Conservation (phyloP, 2,888 invertebrate species). For the Heliothis peltigera region DNA sequence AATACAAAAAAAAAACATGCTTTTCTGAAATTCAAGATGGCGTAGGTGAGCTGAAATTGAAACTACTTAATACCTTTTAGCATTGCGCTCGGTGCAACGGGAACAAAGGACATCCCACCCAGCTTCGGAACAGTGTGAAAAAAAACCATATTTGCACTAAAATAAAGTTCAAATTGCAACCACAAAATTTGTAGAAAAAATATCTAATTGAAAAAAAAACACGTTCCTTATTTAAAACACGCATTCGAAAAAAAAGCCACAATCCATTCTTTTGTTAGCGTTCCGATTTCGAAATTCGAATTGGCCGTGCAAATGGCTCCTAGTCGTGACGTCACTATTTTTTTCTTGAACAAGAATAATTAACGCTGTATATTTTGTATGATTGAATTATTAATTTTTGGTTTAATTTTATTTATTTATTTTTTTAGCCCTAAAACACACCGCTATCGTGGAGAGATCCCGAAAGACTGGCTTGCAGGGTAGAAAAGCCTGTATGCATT, state of each 20-base stretch:
- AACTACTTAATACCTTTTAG: conserved; percentile 60
- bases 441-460: conserved; percentile 72
- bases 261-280: conserved; percentile 62
- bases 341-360: conserved; percentile 26
- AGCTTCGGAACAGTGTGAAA: conserved; percentile 9
- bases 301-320: conserved; percentile 7
- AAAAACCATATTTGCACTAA: conserved; percentile 32
- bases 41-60: conserved; percentile 45
- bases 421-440: conserved; percentile 60
- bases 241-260: conserved; percentile 61
- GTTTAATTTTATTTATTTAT: conserved; percentile 67
- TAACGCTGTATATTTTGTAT: conserved; percentile 38
- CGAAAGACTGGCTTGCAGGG: conserved; percentile 85
- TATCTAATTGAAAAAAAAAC: not conserved
- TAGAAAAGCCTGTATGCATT: conserved; percentile 84
- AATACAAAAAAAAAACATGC: conserved; percentile 25
- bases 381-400: conserved; percentile 56
- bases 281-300: conserved; percentile 35
- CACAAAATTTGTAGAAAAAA: conserved; percentile 40
- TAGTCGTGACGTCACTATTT: conserved; percentile 35
- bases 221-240: conserved; percentile 38
- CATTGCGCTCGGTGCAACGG: conserved; percentile 53
- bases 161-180: conserved; percentile 11
- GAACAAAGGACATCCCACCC: conserved; percentile 59
- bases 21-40: conserved; percentile 54